Evolutionary conservation across 2,113 vertebrate species (phyloP).

Genomic region (Gallinago paraguaiae): DNA sequence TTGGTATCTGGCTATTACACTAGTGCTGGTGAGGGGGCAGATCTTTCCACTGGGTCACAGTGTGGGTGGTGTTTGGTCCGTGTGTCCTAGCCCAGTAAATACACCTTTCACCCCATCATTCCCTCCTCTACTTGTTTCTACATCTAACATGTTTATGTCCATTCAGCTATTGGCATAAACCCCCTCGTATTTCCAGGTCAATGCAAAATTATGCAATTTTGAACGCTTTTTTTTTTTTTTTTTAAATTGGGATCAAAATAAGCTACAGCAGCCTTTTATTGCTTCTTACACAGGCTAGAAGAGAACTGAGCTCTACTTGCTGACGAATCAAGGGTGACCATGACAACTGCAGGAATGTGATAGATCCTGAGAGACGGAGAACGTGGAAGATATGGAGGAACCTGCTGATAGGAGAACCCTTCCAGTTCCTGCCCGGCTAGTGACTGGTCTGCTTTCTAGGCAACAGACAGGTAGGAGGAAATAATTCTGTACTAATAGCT

Average conservation of each 20-base stretch:
- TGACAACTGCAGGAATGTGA: accelerated
- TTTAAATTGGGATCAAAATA: not conserved
- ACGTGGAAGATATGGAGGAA: not conserved
- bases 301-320: not conserved
- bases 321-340: not conserved
- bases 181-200: not conserved
- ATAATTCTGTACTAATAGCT: not conserved
- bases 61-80: not conserved
- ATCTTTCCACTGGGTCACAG: not conserved
- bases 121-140: not conserved
- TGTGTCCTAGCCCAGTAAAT: not conserved
- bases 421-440: not conserved
- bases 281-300: not conserved
- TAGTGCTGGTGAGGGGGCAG: not conserved
- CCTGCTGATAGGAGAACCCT: not conserved
- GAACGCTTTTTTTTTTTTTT: not conserved
- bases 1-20: not conserved
- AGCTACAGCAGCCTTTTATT: not conserved
- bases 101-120: not conserved
- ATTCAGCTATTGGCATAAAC: not conserved
- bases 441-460: not conserved
- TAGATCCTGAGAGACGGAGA: not conserved
- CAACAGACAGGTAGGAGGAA: not conserved
- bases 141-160: not conserved
- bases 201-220: not conserved